Percentiles rank a stretch among this genome's conserved stretches.
These are phyloP conservation scores for Spea hammondii DNA, from an alignment of 2,797 vertebrate genomes.

Conservation along the genomic window DNA sequence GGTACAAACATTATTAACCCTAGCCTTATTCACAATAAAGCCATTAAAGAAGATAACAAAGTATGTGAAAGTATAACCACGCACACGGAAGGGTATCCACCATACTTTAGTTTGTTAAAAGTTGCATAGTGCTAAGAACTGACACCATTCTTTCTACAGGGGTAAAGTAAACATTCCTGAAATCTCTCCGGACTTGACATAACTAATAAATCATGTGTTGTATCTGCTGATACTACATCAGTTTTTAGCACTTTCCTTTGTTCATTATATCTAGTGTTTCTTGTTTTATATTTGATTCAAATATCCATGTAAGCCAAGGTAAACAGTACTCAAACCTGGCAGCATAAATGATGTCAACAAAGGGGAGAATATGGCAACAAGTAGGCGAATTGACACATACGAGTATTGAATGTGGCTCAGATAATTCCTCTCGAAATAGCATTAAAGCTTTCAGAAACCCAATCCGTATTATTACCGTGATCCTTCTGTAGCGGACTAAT, in stretches of 20 bases:
- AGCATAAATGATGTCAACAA: conserved; percentile 7
- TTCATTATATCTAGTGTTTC: conserved; percentile 17
- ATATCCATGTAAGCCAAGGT: conserved; percentile 15
- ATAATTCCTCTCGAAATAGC: not conserved
- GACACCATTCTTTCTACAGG: not conserved
- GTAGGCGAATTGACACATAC: not conserved
- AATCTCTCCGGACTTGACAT: conserved; percentile 8
- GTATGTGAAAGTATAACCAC: not conserved
- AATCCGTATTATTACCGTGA: not conserved
- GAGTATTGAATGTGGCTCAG: not conserved
- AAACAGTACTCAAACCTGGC: conserved; percentile 14
- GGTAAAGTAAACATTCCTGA: conserved; percentile 9
- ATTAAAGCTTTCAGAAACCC: not conserved
- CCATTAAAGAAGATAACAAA: too few relatives aligned
- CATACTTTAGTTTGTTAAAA: conserved; percentile 4
- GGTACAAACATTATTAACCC: not conserved
- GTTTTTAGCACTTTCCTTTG: conserved; percentile 1
- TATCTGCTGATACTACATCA: conserved; percentile 15
- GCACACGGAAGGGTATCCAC: not conserved
- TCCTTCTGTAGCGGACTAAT: not conserved
- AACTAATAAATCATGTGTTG: conserved; percentile 11
- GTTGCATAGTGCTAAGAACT: not conserved
- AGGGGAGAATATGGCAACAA: conserved; percentile 7
- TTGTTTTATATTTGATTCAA: conserved; percentile 21
- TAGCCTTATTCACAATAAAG: too few relatives aligned